Evolutionary conservation across 2,888 invertebrate genomes (phyloP), one percentile per base, ranked within the genome.

Genomic region (Acanthosepion lycidas): DNA sequence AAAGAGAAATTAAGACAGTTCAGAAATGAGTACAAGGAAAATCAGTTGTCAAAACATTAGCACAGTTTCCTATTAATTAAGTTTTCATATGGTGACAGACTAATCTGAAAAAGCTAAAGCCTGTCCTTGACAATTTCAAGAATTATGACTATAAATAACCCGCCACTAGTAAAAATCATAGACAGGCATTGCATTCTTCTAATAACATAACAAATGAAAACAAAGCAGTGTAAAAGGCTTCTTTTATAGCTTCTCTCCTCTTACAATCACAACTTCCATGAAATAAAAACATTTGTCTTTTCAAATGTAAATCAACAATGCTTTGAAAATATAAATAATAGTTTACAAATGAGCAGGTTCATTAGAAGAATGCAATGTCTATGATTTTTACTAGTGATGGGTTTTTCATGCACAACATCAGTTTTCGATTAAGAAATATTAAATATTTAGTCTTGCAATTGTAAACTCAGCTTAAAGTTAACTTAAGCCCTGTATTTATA

Each of bases 71-170:
- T 78, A n/a, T 78, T 78, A 78, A 78, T 78, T 33, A 78, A 78
- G n/a, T n/a, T 78, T 78, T 78, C 78, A 78, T 78, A n/a, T 78
- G 78, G n/a, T 78, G 78, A 78, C n/a, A 78, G n/a, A 78, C 78
- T 78, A 78, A 78, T 78, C 33, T 33, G 42, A 42, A 78, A 78
- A 78, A 78, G 78, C n/a, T 78, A 5, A 78, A 26, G 23, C 59
- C 23, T 59, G 59, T 59, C 59, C 59, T 59, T 59, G 59, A 23
- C 59, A 59, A 20, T 59, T 59, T 59, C 23, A 59, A 9, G 15
- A 78, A 33, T 33, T n/a, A 78, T 33, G 33, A 8, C n/a, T n/a
- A n/a, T 78, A 78, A n/a, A 78, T 78, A 78, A 78, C 78, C n/a
- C n/a, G 8, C n/a, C 9, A 78, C n/a, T 12, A 78, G 23, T 59